phyloP scores from a whole-genome alignment of 2,888 invertebrate species.

The Hirtodrosophila alboralis region DNA sequence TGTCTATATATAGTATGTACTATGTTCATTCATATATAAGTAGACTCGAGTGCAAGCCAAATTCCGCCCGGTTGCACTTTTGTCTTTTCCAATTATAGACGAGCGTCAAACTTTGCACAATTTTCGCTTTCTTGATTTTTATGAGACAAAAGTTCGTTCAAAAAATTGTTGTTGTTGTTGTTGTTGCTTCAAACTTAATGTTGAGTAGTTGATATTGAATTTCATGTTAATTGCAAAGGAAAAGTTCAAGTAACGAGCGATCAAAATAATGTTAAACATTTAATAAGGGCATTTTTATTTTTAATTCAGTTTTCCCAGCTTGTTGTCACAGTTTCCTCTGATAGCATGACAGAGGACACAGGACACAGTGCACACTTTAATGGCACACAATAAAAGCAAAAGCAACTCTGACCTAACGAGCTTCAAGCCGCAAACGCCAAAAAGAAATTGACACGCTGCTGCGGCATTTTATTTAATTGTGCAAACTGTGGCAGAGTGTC shows the following conservation, averaged over 20 bases:
- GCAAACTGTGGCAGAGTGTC: slow-evolving; percentile 44
- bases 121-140: slow-evolving; percentile 47
- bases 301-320: slow-evolving; percentile 33
- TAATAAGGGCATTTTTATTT: slow-evolving; percentile 28
- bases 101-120: slow-evolving; percentile 59
- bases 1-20: too few relatives aligned
- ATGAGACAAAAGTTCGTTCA: slow-evolving; percentile 17
- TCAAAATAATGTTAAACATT: slow-evolving; percentile 8
- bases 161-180: slow-evolving; percentile 13
- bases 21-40: too few relatives aligned
- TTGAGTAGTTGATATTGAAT: slow-evolving; percentile 51
- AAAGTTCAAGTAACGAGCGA: slow-evolving; percentile 1
- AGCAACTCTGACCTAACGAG: slow-evolving; percentile 65
- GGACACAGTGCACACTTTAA: slow-evolving; percentile 34
- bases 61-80: slow-evolving; percentile 52
- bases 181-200: slow-evolving; percentile 21
- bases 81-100: slow-evolving; percentile 60
- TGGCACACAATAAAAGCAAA: slow-evolving; percentile 52
- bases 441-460: slow-evolving; percentile 69
- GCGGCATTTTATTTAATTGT: slow-evolving; percentile 64
- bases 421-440: slow-evolving; percentile 51
- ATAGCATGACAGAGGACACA: slow-evolving; percentile 7
- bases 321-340: not conserved
- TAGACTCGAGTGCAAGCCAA: slow-evolving; percentile 15
- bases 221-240: slow-evolving; percentile 14